Conservation (phyloP, 2,888 invertebrate genomes). For the Plutella xylostella region DNA sequence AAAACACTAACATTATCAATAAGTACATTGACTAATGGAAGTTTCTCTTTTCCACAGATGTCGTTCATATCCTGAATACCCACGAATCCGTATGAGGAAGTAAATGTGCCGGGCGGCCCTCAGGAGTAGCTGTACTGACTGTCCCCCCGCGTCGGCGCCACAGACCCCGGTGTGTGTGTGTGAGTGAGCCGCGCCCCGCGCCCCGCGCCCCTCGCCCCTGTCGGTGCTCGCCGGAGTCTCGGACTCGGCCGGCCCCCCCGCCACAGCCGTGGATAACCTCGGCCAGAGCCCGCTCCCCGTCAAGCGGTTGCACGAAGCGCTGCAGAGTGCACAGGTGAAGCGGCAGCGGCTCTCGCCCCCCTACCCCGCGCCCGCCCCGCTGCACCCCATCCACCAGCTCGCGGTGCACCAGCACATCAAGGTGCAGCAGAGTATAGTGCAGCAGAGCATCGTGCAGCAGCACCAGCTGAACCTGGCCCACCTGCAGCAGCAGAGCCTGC, state of each 20-base stretch:
- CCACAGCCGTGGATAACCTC: constrained; percentile 69
- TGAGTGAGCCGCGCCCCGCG: constrained; percentile 53
- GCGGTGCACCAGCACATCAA: constrained; percentile 62
- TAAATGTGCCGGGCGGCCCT: constrained; percentile 44
- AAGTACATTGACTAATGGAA: too few relatives aligned
- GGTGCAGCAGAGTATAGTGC: constrained; percentile 62
- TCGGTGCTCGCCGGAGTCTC: constrained; percentile 68
- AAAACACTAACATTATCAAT: too few relatives aligned
- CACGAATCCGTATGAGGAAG: constrained; percentile 42
- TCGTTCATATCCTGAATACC: constrained; percentile 49
- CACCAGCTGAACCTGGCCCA: constrained; percentile 61
- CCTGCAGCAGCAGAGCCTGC: constrained; percentile 51
- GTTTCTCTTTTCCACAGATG: constrained; percentile 59
- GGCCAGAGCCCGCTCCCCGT: constrained; percentile 67
- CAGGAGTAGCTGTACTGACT: constrained; percentile 25
- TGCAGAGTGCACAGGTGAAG: constrained; percentile 71
- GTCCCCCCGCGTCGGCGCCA: background rate
- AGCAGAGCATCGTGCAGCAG: constrained; percentile 62
- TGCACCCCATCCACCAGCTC: constrained; percentile 58
- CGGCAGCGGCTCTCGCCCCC: constrained; percentile 72
- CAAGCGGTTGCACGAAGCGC: constrained; percentile 72
- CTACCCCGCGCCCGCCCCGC: constrained; percentile 63
- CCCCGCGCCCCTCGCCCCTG: constrained; percentile 43
- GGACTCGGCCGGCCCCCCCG: constrained; percentile 67
- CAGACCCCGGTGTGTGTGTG: background rate